These are phyloP conservation scores for Diarsia brunnea DNA, from an alignment of 2,888 invertebrate genomes.

Conservation along the genomic window DNA sequence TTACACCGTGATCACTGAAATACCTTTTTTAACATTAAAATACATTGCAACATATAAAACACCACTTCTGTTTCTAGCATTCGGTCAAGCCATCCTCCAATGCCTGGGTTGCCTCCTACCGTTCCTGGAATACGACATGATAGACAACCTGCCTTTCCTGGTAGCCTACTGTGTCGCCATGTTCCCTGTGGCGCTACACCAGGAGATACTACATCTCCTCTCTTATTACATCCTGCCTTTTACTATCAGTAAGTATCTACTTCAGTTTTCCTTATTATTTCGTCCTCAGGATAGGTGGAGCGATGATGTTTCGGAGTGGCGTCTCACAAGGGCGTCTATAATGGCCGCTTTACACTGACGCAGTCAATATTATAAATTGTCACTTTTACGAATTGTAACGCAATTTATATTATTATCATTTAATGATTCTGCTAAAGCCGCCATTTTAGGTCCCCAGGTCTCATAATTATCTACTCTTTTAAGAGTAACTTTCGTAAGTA, in stretches of 20 bases:
- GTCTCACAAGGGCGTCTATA: background rate
- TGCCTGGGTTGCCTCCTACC: constrained; percentile 98
- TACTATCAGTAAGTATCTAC: constrained; percentile 94
- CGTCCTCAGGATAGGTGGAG: background rate
- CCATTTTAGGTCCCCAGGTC: background rate
- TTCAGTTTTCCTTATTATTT: background rate
- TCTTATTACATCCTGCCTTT: constrained; percentile 99
- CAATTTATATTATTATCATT: too few species aligned
- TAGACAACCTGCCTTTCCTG: constrained; percentile 98
- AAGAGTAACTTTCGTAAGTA: too few species aligned
- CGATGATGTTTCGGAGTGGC: background rate
- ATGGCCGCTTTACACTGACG: too few species aligned
- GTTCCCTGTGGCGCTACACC: constrained; percentile 97
- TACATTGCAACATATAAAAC: background rate
- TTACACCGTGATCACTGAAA: background rate
- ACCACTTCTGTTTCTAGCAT: constrained; percentile 91
- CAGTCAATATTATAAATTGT: too few species aligned
- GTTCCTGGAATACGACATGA: constrained; percentile 98
- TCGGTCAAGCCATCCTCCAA: constrained; percentile 98
- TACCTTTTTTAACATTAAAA: background rate
- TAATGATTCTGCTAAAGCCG: background rate
- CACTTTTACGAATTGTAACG: too few species aligned
- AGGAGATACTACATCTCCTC: constrained; percentile 98
- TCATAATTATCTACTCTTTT: background rate
- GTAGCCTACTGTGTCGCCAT: constrained; percentile 98